Evolutionary conservation across 2,888 invertebrate genomes (phyloP).

Genomic region (Pandemis cinnamomeana): DNA sequence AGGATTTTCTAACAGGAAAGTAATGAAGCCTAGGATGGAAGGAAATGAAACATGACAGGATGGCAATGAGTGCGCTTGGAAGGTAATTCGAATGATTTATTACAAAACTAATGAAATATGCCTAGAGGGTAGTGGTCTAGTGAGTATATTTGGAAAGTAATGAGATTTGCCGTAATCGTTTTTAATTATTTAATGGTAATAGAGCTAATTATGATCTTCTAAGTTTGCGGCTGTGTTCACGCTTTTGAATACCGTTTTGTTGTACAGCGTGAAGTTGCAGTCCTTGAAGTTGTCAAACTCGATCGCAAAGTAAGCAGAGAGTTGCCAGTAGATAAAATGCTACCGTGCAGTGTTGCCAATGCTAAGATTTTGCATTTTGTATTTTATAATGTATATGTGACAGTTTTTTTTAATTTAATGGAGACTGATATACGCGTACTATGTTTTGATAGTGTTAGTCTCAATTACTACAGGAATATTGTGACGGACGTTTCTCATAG

Average conservation of each 20-base stretch:
- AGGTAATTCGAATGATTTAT: too few relatives aligned
- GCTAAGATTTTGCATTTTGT: constrained; percentile 60
- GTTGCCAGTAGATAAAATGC: constrained; percentile 65
- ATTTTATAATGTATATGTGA: constrained; percentile 45
- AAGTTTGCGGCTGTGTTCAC: background rate
- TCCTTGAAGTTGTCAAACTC: constrained; percentile 21
- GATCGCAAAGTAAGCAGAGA: constrained; percentile 48
- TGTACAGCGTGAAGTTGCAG: constrained; percentile 47
- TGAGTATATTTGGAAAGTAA: too few relatives aligned
- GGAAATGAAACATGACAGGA: too few relatives aligned
- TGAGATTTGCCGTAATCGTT: too few relatives aligned
- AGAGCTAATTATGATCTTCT: background rate
- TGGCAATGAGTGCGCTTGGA: too few relatives aligned
- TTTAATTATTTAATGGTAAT: too few relatives aligned
- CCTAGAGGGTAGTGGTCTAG: too few relatives aligned
- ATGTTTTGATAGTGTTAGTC: background rate
- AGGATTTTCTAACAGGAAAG: too few relatives aligned
- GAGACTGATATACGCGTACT: constrained; percentile 23
- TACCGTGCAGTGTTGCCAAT: constrained; percentile 66
- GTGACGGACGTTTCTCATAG: background rate
- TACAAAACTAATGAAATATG: too few relatives aligned
- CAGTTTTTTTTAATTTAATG: constrained; percentile 27
- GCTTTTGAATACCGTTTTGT: constrained; percentile 44
- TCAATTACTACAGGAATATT: too few relatives aligned
- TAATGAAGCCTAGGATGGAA: too few relatives aligned